Evolutionary conservation across 2,113 vertebrate species (phyloP), one percentile per base, ranked within the genome.

Genomic region (Cheirogaleus medius): DNA sequence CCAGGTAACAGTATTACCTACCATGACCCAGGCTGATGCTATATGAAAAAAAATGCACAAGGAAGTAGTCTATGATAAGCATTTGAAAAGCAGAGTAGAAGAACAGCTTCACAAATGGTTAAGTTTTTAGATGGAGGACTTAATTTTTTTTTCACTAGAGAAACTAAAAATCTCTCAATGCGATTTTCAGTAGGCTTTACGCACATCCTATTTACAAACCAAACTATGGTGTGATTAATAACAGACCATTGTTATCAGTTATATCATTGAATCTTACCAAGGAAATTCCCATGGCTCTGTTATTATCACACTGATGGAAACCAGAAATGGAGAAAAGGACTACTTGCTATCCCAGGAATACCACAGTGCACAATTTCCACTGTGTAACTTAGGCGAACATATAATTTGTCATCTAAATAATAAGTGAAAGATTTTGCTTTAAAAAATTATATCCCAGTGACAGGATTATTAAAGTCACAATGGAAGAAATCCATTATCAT

Each of bases 21-120:
- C 21, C 29, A 85, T 74, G 58, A 96, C 44, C 32, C 20, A 68
- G 5, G 32, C 44, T 94, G 80, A 76, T 20, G 68, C 13, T 88
- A 21, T 76, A 54, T 64, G 37, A 80, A 81, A 86, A 86, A 37
- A 93, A 84, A 52, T 66, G 15, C 32, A 91, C 29, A 86, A 52
- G n/a, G 23, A 91, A 47, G 29, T 86, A 83, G n/a, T 83, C 12
- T 82, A 42, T 14, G 42, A 12, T 89, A 12, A 89, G 8, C 39
- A 94, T 89, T 80, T 85, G 49, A 92, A 93, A 94, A 85, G 37
- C 47, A 86, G n/a, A 90, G 11, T 78, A 58, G 76, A 71, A 73
- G 77, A 56, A n/a, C 18, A 90, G 18, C 80, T 91, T 54, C 14
- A 84, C 29, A 95, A 84, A n/a, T 85, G 6, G 13, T 52, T 84